These are phyloP conservation scores for Loxodonta africana DNA, from an alignment of 2,113 vertebrate species.

Conservation along the genomic window DNA sequence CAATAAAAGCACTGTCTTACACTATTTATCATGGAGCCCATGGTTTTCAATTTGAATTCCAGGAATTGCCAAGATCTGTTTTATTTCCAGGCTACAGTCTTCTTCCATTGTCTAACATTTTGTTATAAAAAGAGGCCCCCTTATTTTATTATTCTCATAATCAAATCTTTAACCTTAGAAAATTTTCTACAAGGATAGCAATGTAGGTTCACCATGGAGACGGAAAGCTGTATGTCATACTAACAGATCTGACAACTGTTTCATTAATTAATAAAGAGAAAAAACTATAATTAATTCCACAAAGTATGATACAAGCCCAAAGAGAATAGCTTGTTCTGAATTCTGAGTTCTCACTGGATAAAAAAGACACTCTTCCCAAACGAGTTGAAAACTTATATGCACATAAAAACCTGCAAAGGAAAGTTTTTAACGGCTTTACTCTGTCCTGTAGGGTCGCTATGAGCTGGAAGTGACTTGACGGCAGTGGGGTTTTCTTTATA, in stretches of 20 bases:
- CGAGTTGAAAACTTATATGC: neutral
- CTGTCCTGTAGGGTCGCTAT: too few species aligned
- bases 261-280: conserved; percentile 48
- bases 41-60: conserved; percentile 28
- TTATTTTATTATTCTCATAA: conserved; percentile 10
- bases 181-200: neutral
- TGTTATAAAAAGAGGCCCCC: neutral
- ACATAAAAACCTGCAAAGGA: neutral
- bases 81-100: neutral
- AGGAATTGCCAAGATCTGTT: conserved; percentile 19
- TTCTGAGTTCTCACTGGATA: neutral
- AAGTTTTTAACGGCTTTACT: too few species aligned
- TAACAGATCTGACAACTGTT: neutral
- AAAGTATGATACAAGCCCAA: conserved; percentile 10
- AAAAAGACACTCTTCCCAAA: neutral
- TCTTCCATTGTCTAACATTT: conserved; percentile 3
- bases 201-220: neutral
- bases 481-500: too few species aligned
- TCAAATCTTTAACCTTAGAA: conserved; percentile 50
- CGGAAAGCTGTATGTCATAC: neutral
- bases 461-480: too few species aligned
- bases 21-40: neutral
- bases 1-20: neutral
- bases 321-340: conserved; percentile 11
- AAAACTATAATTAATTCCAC: neutral